Evolutionary conservation across 1,140 invertebrate genomes (phyloP).

Genomic region (Drosophila kohkoa): DNA sequence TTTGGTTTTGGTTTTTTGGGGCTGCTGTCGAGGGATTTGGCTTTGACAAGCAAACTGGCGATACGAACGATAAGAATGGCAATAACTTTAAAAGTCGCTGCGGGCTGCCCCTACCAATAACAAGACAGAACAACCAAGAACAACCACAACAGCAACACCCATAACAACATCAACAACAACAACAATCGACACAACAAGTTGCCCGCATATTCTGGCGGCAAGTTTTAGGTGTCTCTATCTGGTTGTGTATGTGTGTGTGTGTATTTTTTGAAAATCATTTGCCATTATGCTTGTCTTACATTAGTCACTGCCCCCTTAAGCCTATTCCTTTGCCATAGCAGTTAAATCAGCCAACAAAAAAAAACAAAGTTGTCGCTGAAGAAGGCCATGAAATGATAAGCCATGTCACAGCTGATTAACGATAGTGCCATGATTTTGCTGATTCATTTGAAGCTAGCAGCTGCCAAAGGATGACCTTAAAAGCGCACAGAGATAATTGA

Average conservation of each 20-base stretch:
- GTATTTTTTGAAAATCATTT: slow-evolving; percentile 59
- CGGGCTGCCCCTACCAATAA: slow-evolving; percentile 33
- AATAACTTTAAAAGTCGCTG: slow-evolving; percentile 79
- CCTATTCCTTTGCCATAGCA: background rate
- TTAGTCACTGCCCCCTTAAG: slow-evolving; percentile 43
- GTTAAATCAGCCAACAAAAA: background rate
- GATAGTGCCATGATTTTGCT: slow-evolving; percentile 7
- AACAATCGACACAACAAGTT: background rate
- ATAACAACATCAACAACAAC: background rate
- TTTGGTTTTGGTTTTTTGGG: slow-evolving; percentile 14
- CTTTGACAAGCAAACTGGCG: slow-evolving; percentile 54
- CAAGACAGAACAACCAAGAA: slow-evolving; percentile 1
- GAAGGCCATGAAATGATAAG: slow-evolving; percentile 33
- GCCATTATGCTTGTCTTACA: slow-evolving; percentile 56
- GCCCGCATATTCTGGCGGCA: slow-evolving; percentile 18
- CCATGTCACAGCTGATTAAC: slow-evolving; percentile 29
- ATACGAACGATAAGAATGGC: slow-evolving; percentile 70
- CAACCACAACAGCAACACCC: slow-evolving; percentile 4
- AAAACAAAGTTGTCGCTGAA: background rate
- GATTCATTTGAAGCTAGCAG: background rate
- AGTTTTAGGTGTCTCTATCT: slow-evolving; percentile 32
- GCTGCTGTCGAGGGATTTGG: slow-evolving; percentile 64
- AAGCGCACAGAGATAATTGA: background rate
- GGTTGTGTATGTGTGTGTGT: background rate
- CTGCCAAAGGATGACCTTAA: background rate